Base-by-base conservation (phyloP, 2,797 vertebrate species). In the Hypotaenidia okinawae region DNA sequence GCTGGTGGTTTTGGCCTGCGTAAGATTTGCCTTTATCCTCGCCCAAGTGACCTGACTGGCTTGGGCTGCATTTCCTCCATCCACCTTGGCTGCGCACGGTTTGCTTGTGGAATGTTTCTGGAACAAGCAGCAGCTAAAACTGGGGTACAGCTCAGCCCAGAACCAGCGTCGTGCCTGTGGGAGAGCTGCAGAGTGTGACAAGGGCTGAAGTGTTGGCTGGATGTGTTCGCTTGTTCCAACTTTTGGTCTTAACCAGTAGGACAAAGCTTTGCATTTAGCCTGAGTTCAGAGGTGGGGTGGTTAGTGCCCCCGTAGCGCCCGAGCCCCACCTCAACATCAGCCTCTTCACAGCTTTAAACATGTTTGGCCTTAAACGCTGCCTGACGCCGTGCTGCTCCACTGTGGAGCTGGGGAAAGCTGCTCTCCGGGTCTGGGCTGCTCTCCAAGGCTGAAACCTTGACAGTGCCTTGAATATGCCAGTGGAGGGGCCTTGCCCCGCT, bases 1-100 rank as follows among this genome's bases (percentile, higher is more conserved):
- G 63, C 35, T 52, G 54, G 13, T 23, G 77, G 87, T 87, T 86
- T 80, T 89, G 66, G 51, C 54, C 55, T 76, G 14, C 45, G 35
- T 90, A 55, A 55, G 77, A 63, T 92, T 90, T 93, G 90, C 91
- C 93, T 96, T 95, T 80, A 21, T 47, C 57, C 32, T 83, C 14
- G 73, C 92, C 87, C 82, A 82, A 84, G 93, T 64, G 87, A 57
- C 80, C 25, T 58, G 5, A 39, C 30, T 30, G 17, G n/a, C 18
- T 63, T 47, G 57, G 82, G 86, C 66, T 84, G 28, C 9, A 8
- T 83, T 59, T 73, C 39, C 61, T 24, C 62, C 15, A 10, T 73
- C 66, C 32, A 30, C 76, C 61, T 57, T 68, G 1, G 3, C 82
- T 70, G 45, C 0, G 2, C 35, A 76, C 33, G 14, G 52, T 73